Evolutionary conservation across 2,888 invertebrate genomes (phyloP).

Genomic region (Shargacucullia verbasci): DNA sequence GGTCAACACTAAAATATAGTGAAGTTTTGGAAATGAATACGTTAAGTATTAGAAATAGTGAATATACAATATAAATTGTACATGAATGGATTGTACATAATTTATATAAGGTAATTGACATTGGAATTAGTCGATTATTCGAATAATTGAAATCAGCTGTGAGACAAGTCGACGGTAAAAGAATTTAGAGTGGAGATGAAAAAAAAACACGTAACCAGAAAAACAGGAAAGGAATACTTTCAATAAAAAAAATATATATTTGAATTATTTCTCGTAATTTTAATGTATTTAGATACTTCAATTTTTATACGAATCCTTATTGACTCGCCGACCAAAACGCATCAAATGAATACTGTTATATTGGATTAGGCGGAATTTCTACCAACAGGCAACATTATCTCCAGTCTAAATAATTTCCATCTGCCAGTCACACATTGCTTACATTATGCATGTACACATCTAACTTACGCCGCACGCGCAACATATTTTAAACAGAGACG

Average conservation of each 20-base stretch:
- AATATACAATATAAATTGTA: slow-evolving; percentile 1
- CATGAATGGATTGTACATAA: slow-evolving; percentile 6
- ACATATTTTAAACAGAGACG: too few relatives aligned
- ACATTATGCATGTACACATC: not conserved
- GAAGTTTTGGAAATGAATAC: slow-evolving; percentile 1
- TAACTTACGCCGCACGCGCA: too few relatives aligned
- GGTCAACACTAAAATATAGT: not conserved
- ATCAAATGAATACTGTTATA: too few relatives aligned
- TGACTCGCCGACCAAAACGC: too few relatives aligned
- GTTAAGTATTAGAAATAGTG: not conserved
- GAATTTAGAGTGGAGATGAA: not conserved
- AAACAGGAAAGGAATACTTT: too few relatives aligned
- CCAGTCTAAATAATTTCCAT: slow-evolving; percentile 1
- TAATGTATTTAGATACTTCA: too few relatives aligned
- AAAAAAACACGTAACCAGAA: too few relatives aligned
- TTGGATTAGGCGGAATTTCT: not conserved
- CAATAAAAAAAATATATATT: too few relatives aligned
- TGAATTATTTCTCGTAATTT: too few relatives aligned
- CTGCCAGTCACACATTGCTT: slow-evolving; percentile 6
- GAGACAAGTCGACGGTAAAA: not conserved
- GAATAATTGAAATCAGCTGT: slow-evolving; percentile 8
- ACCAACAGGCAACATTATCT: not conserved
- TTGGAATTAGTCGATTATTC: slow-evolving; percentile 29
- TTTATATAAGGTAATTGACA: not conserved
- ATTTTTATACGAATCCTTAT: too few relatives aligned